Conservation (phyloP, 2,113 vertebrate genomes). For the Labrus mixtus region DNA sequence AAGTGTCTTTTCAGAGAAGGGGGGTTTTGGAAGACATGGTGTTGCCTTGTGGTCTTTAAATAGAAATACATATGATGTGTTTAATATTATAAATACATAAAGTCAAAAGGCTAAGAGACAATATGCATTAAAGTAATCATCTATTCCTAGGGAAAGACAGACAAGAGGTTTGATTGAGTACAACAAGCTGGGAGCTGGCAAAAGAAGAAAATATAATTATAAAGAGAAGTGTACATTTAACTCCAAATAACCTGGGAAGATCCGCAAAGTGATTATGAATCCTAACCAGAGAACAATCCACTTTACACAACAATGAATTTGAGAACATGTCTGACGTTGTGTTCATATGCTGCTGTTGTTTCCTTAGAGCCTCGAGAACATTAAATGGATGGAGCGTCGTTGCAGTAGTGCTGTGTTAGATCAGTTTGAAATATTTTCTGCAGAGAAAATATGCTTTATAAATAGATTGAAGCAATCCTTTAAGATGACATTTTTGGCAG, state of each 20-base stretch:
- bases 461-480: neutral
- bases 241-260: no score
- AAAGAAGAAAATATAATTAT: no score
- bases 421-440: neutral
- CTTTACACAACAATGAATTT: neutral
- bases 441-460: neutral
- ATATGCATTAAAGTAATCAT: slow-evolving; percentile 19
- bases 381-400: neutral
- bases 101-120: slow-evolving; percentile 23
- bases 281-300: neutral
- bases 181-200: neutral
- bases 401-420: neutral
- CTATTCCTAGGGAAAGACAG: neutral
- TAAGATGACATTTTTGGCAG: neutral
- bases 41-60: slow-evolving; percentile 13
- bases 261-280: neutral
- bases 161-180: neutral
- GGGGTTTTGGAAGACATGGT: slow-evolving; percentile 4
- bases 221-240: no score
- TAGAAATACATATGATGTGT: slow-evolving; percentile 7
- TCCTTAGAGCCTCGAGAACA: neutral
- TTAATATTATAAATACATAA: neutral
- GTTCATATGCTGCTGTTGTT: neutral
- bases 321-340: neutral
- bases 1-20: slow-evolving; percentile 1